phyloP scores from a whole-genome alignment of 2,797 vertebrate genomes.

The Falco concolor region DNA sequence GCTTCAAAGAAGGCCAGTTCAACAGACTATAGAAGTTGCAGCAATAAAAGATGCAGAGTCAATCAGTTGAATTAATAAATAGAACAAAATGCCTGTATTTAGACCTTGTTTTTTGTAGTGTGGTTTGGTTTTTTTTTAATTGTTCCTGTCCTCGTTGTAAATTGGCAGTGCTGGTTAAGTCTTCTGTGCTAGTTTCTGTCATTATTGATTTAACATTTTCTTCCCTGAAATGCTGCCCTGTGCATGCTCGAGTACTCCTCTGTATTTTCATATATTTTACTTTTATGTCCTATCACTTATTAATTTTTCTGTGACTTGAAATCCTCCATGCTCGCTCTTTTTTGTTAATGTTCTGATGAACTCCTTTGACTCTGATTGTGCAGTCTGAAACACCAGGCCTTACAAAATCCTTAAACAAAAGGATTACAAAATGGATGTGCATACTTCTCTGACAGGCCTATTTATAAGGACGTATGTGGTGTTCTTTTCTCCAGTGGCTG shows the following conservation, averaged over 20 bases:
- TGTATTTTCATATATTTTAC: not conserved
- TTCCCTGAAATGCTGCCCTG: not conserved
- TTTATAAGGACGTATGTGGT: not conserved
- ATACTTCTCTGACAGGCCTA: not conserved
- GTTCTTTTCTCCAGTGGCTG: not conserved
- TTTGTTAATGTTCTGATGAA: not conserved
- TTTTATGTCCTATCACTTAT: not conserved
- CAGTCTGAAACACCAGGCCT: not conserved
- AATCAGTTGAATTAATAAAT: constrained; percentile 5
- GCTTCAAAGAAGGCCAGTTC: constrained; percentile 15
- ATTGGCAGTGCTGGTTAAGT: not conserved
- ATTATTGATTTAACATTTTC: not conserved
- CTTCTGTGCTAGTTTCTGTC: not conserved
- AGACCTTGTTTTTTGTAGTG: not conserved
- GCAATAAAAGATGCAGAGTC: not conserved
- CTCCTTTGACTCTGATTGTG: not conserved
- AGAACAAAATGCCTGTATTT: not conserved
- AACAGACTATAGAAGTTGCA: not conserved
- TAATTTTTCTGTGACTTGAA: not conserved
- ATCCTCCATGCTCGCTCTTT: not conserved
- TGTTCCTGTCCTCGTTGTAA: not conserved
- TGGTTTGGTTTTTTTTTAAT: not conserved
- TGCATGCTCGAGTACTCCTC: not conserved
- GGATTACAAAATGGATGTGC: not conserved
- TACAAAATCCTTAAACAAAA: not conserved